Base-by-base conservation (phyloP, 2,113 vertebrate genomes). In the Rousettus leschenaultii region DNA sequence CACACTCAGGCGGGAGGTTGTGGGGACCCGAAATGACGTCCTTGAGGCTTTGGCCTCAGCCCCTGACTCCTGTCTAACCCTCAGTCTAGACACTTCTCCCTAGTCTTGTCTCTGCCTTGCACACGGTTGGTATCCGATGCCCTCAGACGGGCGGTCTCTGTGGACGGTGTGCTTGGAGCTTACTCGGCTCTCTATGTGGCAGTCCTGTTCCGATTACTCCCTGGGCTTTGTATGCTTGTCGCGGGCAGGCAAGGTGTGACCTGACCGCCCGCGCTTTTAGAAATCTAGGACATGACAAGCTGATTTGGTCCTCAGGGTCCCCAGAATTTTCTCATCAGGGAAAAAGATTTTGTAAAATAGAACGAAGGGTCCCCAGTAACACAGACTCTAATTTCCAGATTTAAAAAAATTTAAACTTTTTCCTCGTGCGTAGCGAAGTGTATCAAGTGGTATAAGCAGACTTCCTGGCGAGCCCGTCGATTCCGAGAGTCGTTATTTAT, bases 131-230 rank as follows among this genome's bases (percentile, higher is more conserved):
- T 13, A 45, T 30, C 78, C 24, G 24, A 24, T 12, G 45, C 4
- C 1, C 1, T 9, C 57, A 35, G 38, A 16, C 4, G 48, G 45
- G 84, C 6, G 4, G 1, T 11, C 78, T 26, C 0, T 12, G 15
- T 6, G 10, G 38, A 28, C 24, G 45, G 33, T 14, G 0, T 68
- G 14, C 12, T 30, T 9, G 66, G 28, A 0, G 7, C 78, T 18
- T 9, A 19, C 63, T 35, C 68, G 30, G 21, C 7, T 91, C n/a
- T 84, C 16, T 24, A 4, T 3, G 1, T 53, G 26, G 8, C 2
- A 1, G 15, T 71, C 38, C 61, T 73, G 43, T 85, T 28, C 35
- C 59, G 43, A 66, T 43, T 7, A 2, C 22, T 66, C 7, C 12
- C 16, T 28, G 43, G 19, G 28, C 33, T 85, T 66, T 2, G 1